phyloP scores from a whole-genome alignment of 1,140 invertebrate species.

The Drosophila sechellia region DNA sequence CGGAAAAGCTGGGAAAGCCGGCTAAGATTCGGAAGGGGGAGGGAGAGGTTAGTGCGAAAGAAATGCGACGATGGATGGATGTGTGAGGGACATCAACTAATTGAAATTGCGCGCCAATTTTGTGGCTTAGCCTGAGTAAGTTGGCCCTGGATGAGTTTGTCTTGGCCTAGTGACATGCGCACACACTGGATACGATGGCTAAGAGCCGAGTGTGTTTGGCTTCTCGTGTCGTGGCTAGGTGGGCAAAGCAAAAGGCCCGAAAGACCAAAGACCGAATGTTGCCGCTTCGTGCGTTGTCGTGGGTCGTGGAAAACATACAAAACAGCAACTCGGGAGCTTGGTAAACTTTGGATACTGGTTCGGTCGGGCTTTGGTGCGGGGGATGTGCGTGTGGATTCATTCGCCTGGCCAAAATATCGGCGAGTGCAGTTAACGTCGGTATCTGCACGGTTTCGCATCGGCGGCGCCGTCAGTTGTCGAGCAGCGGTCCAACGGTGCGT shows the following conservation, averaged over 20 bases:
- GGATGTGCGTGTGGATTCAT: slow-evolving; percentile 32
- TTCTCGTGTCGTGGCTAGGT: too few relatives aligned
- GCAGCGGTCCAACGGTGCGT: slow-evolving; percentile 35
- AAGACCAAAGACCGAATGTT: too few relatives aligned
- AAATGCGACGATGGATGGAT: slow-evolving; percentile 3
- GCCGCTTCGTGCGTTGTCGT: slow-evolving; percentile 41
- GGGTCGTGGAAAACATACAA: slow-evolving; percentile 20
- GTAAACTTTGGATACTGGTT: not conserved
- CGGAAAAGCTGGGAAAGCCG: slow-evolving; percentile 15
- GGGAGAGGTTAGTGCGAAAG: not conserved
- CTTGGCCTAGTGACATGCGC: slow-evolving; percentile 42
- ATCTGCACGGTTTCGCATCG: slow-evolving; percentile 68
- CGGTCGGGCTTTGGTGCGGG: not conserved
- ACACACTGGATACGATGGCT: slow-evolving; percentile 20
- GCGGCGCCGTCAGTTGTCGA: slow-evolving; percentile 21
- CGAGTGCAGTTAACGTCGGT: slow-evolving; percentile 76
- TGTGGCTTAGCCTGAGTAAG: slow-evolving; percentile 58
- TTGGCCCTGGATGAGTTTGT: not conserved
- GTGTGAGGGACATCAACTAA: slow-evolving; percentile 73
- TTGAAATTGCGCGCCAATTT: slow-evolving; percentile 82
- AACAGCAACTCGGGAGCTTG: slow-evolving; percentile 1
- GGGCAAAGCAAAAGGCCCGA: too few relatives aligned
- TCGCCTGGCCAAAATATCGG: slow-evolving; percentile 54
- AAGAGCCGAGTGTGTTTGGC: too few relatives aligned
- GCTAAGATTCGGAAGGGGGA: slow-evolving; percentile 40